phyloP scores from a whole-genome alignment of 2,113 vertebrate species.

The Bubo scandiacus region DNA sequence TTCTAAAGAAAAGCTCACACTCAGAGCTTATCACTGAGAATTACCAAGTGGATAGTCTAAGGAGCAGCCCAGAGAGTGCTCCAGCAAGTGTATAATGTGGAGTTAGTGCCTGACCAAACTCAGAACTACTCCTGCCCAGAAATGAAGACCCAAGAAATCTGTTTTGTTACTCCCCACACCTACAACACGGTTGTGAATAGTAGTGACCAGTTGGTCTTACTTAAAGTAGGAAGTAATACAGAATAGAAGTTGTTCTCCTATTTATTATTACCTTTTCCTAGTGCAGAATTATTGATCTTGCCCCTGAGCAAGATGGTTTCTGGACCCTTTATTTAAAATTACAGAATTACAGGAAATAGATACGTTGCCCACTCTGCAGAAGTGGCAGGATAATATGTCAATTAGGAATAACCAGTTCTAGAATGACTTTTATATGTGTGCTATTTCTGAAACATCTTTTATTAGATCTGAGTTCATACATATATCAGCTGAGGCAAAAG shows the following conservation, averaged over 20 bases:
- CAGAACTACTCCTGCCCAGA: neutral
- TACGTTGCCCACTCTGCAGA: constrained; percentile 36
- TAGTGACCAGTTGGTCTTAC: neutral
- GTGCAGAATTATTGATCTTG: constrained; percentile 28
- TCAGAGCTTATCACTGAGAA: neutral
- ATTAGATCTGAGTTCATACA: constrained; percentile 48
- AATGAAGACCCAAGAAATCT: neutral
- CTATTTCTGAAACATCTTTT: constrained; percentile 64
- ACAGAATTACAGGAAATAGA: constrained; percentile 57
- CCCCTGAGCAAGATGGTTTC: constrained; percentile 10
- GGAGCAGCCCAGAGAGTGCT: neutral
- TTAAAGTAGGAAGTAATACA: neutral
- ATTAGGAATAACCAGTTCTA: constrained; percentile 61
- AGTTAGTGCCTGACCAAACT: neutral
- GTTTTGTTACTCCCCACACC: neutral
- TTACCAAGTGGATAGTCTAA: neutral
- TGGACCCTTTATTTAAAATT: constrained; percentile 49
- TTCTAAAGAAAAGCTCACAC: neutral
- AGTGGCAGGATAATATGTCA: constrained; percentile 66
- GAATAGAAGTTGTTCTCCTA: neutral
- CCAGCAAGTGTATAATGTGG: neutral
- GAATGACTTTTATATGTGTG: constrained; percentile 53
- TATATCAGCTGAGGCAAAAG: constrained; percentile 44
- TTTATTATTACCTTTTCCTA: neutral
- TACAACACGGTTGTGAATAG: neutral